Conservation (phyloP, 2,797 vertebrate species). For the Arrhamphus sclerolepis region DNA sequence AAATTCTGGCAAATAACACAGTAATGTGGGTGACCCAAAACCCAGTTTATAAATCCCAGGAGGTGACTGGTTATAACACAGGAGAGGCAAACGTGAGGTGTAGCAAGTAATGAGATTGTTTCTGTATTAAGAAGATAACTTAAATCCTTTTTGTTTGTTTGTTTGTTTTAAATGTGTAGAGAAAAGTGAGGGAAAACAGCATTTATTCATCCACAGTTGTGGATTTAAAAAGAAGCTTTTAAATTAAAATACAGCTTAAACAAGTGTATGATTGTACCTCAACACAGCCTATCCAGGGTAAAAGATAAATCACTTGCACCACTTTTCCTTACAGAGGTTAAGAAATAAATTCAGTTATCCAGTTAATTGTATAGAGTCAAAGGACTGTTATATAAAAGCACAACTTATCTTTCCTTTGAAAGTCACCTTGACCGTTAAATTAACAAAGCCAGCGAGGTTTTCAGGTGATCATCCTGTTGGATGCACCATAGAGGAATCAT, state of each 20-base stretch:
- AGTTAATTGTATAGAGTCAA: slow-evolving; percentile 43
- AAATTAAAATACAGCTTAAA: not conserved
- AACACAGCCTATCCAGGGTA: not conserved
- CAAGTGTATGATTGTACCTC: not conserved
- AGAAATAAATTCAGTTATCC: slow-evolving; percentile 37
- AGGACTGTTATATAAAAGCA: slow-evolving; percentile 15
- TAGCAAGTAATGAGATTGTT: slow-evolving; percentile 3
- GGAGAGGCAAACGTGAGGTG: slow-evolving; percentile 2
- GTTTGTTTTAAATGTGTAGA: not conserved
- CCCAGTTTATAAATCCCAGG: slow-evolving; percentile 41
- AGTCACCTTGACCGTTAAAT: slow-evolving; percentile 69
- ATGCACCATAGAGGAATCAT: slow-evolving; percentile 26
- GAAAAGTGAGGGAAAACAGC: no score
- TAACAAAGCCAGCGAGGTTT: slow-evolving; percentile 31
- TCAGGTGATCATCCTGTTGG: slow-evolving; percentile 18
- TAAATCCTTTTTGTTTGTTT: not conserved
- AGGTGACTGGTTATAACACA: slow-evolving; percentile 37
- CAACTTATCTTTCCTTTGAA: slow-evolving; percentile 46
- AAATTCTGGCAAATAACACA: slow-evolving; percentile 51
- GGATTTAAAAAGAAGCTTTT: not conserved
- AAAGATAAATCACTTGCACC: slow-evolving; percentile 1
- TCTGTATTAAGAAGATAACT: not conserved
- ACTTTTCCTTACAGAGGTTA: slow-evolving; percentile 14
- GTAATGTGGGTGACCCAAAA: slow-evolving; percentile 54
- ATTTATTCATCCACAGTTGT: no score